These are phyloP conservation scores for Heptranchias perlo DNA, from an alignment of 2,113 vertebrate species.

Conservation along the genomic window DNA sequence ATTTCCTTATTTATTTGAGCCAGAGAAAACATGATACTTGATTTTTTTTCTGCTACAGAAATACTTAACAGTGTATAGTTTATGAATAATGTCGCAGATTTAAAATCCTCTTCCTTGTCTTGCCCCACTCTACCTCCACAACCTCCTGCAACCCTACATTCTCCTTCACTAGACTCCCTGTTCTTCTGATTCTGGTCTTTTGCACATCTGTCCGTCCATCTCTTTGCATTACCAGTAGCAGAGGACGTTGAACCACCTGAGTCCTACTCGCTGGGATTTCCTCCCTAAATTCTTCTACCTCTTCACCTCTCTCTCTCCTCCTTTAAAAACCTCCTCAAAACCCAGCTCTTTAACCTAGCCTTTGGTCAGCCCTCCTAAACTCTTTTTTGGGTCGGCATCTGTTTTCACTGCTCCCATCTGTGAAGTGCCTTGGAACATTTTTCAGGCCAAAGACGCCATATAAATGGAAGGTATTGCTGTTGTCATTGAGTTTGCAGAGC, in stretches of 20 bases:
- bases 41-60: background rate
- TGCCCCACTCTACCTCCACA: background rate
- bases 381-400: background rate
- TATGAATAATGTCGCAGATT: background rate
- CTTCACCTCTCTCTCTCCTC: background rate
- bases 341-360: background rate
- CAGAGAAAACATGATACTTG: background rate
- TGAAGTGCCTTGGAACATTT: background rate
- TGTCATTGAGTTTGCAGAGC: background rate
- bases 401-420: background rate
- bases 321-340: background rate
- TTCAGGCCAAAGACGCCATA: background rate
- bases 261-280: background rate
- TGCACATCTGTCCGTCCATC: background rate
- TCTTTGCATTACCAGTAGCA: background rate
- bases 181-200: background rate
- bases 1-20: background rate
- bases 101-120: background rate
- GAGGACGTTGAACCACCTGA: background rate
- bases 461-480: background rate
- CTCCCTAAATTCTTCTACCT: background rate
- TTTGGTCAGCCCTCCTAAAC: background rate
- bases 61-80: background rate
- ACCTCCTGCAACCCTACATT: background rate
- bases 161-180: background rate